Conservation (phyloP, 2,888 invertebrate genomes). For the Scaptomyza cyrtandrae region DNA sequence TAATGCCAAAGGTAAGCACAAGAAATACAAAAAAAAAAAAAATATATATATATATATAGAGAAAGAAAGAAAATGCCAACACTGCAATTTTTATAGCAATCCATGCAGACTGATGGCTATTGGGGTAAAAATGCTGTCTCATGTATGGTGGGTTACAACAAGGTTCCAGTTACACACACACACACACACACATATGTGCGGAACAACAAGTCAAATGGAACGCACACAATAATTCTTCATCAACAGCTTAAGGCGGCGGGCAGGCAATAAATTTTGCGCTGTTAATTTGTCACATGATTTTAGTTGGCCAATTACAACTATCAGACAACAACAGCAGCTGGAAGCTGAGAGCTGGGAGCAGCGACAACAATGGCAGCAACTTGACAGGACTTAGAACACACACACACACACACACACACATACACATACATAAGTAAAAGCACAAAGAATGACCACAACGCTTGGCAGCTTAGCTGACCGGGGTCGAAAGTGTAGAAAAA, state of each 20-base stretch:
- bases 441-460: conserved; percentile 45
- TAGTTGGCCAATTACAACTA: conserved; percentile 81
- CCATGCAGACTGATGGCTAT: conserved; percentile 51
- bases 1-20: conserved; percentile 6
- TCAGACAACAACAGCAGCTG: conserved; percentile 61
- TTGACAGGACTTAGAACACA: conserved; percentile 43
- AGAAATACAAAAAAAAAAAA: neutral
- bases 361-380: conserved; percentile 68
- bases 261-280: conserved; percentile 81
- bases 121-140: conserved; percentile 65
- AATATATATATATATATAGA: too few relatives aligned
- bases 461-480: conserved; percentile 54
- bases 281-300: conserved; percentile 83
- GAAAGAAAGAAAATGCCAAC: conserved; percentile 5
- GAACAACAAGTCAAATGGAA: conserved; percentile 30
- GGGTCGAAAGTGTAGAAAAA: conserved; percentile 70
- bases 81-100: conserved; percentile 21
- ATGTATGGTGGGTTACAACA: conserved; percentile 14
- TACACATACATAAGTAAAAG: conserved; percentile 5
- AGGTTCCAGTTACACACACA: neutral
- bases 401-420: conserved; percentile 40
- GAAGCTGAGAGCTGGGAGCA: conserved; percentile 28
- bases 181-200: neutral
- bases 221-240: conserved; percentile 76
- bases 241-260: conserved; percentile 78